Conservation (phyloP, 2,113 vertebrate genomes). For the Vulpes lagopus region DNA sequence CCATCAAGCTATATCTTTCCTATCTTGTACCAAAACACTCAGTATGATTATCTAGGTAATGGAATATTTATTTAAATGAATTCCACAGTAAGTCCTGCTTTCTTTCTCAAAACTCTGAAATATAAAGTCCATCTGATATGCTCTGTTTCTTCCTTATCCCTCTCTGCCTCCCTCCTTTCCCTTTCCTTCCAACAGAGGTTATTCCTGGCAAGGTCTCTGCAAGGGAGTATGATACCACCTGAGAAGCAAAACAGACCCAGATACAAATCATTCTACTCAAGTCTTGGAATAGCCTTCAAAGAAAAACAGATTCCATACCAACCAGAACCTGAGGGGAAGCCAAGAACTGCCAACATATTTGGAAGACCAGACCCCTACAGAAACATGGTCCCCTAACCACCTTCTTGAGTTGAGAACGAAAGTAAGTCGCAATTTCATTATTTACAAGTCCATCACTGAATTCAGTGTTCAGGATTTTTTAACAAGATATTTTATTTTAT, state of each 20-base stretch:
- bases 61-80: slow-evolving; percentile 73
- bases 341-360: slow-evolving; percentile 67
- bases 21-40: slow-evolving; percentile 47
- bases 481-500: too few relatives aligned
- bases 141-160: slow-evolving; percentile 33
- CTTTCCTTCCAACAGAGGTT: slow-evolving; percentile 64
- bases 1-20: slow-evolving; percentile 31
- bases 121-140: slow-evolving; percentile 47
- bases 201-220: slow-evolving; percentile 73
- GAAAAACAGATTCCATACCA: slow-evolving; percentile 74
- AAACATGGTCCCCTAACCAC: slow-evolving; percentile 21
- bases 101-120: slow-evolving; percentile 72
- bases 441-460: slow-evolving; percentile 30
- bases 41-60: slow-evolving; percentile 49
- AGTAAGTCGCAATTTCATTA: slow-evolving; percentile 21
- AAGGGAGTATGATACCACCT: slow-evolving; percentile 76
- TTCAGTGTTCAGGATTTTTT: slow-evolving; percentile 9
- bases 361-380: slow-evolving; percentile 51
- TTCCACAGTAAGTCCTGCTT: slow-evolving; percentile 65
- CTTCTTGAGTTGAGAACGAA: slow-evolving; percentile 47
- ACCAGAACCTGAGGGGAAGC: slow-evolving; percentile 52
- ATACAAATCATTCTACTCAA: slow-evolving; percentile 79
- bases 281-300: slow-evolving; percentile 77
- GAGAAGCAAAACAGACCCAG: slow-evolving; percentile 77
- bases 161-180: slow-evolving; percentile 1